Conservation (phyloP, 1,140 invertebrate genomes). For the Probaryconus sp. region DNA sequence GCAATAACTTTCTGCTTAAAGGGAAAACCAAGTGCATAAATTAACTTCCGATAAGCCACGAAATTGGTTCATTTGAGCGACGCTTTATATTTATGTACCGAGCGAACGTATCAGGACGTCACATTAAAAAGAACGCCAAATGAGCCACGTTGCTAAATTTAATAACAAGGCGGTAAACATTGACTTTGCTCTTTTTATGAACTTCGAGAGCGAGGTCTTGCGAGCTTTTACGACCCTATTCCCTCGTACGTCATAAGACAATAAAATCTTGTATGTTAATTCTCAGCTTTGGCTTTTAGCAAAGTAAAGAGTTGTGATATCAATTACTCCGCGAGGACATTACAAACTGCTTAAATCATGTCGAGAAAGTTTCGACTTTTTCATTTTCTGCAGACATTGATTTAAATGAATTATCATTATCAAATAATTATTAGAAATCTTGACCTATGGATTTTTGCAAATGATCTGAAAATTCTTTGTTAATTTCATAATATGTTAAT, state of each 20-base stretch:
- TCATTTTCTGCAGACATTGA: too few relatives aligned
- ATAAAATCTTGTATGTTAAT: slow-evolving; percentile 48
- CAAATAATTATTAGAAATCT: too few relatives aligned
- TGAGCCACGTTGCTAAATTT: slow-evolving; percentile 45
- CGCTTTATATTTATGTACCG: slow-evolving; percentile 3
- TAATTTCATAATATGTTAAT: too few relatives aligned
- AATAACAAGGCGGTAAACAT: slow-evolving; percentile 58
- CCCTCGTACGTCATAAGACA: slow-evolving; percentile 7
- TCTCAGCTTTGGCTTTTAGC: neutral
- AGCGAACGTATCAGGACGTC: slow-evolving; percentile 7
- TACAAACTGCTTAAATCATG: neutral
- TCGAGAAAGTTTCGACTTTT: slow-evolving; percentile 5
- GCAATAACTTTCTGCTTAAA: neutral
- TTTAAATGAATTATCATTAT: too few relatives aligned
- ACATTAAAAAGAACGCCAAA: slow-evolving; percentile 27
- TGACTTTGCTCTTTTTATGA: slow-evolving; percentile 56
- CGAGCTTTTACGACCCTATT: slow-evolving; percentile 48
- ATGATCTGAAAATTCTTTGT: too few relatives aligned
- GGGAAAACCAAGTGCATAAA: neutral
- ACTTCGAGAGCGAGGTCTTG: slow-evolving; percentile 38
- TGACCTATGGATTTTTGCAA: too few relatives aligned
- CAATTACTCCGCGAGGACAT: slow-evolving; percentile 15
- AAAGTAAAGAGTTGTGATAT: neutral
- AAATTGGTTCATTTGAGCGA: slow-evolving; percentile 2
- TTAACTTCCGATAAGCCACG: neutral